Evolutionary conservation across 1,140 invertebrate genomes (phyloP).

Genomic region (Lucilia sericata): DNA sequence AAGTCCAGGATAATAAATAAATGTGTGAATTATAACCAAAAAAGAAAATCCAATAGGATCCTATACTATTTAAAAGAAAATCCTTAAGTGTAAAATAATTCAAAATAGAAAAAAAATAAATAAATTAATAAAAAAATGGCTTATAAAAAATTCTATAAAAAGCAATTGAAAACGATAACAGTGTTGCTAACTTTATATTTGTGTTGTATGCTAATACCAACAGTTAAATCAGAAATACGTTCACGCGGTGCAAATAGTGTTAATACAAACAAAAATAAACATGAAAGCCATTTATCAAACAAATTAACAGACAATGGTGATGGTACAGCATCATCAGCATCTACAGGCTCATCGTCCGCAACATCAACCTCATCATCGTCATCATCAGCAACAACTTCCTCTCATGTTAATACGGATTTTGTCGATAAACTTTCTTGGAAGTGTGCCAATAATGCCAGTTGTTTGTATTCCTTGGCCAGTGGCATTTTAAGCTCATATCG

Average conservation of each 20-base stretch:
- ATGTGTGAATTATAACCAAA: slow-evolving; percentile 25
- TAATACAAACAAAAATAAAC: background rate
- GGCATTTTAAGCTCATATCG: slow-evolving; percentile 59
- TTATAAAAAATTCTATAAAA: background rate
- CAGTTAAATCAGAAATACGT: slow-evolving; percentile 54
- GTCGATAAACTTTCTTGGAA: slow-evolving; percentile 64
- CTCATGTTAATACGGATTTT: slow-evolving; percentile 58
- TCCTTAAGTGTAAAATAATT: background rate
- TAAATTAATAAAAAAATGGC: slow-evolving; percentile 14
- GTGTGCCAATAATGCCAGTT: slow-evolving; percentile 66
- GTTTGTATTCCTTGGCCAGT: slow-evolving; percentile 57
- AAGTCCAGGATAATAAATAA: slow-evolving; percentile 29
- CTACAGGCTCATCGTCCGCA: background rate
- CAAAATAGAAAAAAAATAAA: background rate
- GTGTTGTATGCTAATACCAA: slow-evolving; percentile 34
- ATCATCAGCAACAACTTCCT: slow-evolving; percentile 28
- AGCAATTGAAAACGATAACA: background rate
- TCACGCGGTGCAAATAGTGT: slow-evolving; percentile 51
- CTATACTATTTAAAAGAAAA: background rate
- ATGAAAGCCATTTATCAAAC: slow-evolving; percentile 21
- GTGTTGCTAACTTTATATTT: slow-evolving; percentile 8
- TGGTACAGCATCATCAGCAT: background rate
- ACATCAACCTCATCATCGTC: slow-evolving; percentile 45
- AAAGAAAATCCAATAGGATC: background rate
- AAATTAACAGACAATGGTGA: background rate